Evolutionary conservation across 2,888 invertebrate genomes (phyloP), one percentile per base, ranked within the genome.

Genomic region (Cenopis cana): DNA sequence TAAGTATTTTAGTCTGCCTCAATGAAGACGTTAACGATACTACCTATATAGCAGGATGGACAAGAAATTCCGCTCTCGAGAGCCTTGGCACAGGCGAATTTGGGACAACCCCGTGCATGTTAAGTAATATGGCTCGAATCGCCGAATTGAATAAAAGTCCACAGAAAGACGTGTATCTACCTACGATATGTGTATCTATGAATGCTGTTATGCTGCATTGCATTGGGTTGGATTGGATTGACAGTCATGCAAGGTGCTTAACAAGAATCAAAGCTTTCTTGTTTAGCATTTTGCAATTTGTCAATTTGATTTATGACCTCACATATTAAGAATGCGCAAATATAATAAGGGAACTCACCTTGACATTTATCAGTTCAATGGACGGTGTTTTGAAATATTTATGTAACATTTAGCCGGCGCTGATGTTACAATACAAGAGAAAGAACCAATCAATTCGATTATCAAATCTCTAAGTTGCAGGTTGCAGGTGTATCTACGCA

Each of bases 321-420:
- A 49, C 17, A 17, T 14, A 20, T n/a, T 54, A 38, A 20, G 38
- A 60, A 38, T 20, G 14, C 36, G 17, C n/a, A 68, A 57, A 64
- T 50, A 50, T 56, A 64, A 69, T 62, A 64, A 62, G 62, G 24
- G 12, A n/a, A 55, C 18, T 38, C 49, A 61, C 65, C 70, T 70
- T 70, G 70, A 70, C 70, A 70, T 70, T 70, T 70, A 49, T 0
- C 49, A 64, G 36, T 29, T 59, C 41, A 66, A 52, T 66, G 59
- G 54, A 60, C 29, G 36, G 29, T 10, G 49, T 70, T 70, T 59
- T 65, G 70, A 66, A 60, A 70, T 24, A 49, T 54, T 57, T 66
- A 66, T 66, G 70, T 66, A 70, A 70, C 65, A 24, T 60, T 55
- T 60, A 9, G 14, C 18, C 17, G 62, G 36, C 46, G 5, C 33